Evolutionary conservation across 2,113 vertebrate species (phyloP).

Genomic region (Phyllostomus discolor): DNA sequence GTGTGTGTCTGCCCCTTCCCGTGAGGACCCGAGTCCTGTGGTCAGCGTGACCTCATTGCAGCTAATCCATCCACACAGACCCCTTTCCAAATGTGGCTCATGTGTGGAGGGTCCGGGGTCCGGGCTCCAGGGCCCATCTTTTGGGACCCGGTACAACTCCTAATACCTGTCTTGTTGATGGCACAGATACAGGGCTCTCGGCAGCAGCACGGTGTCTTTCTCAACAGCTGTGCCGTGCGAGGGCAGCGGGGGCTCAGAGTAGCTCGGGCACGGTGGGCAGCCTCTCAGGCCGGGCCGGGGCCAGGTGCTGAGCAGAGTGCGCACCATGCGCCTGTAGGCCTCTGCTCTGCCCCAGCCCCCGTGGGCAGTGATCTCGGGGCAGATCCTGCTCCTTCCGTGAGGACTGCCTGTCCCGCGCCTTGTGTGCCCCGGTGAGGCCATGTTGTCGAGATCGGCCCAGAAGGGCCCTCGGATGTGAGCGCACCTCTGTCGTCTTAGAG

Average conservation of each 20-base stretch:
- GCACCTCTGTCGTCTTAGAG: neutral
- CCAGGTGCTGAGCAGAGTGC: too few relatives aligned
- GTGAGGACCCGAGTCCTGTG: neutral
- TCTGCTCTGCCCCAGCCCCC: neutral
- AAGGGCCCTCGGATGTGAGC: too few relatives aligned
- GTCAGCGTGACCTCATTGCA: neutral
- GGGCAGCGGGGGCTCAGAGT: neutral
- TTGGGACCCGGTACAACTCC: neutral
- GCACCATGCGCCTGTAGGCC: too few relatives aligned
- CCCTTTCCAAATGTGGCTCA: neutral
- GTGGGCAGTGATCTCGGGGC: too few relatives aligned
- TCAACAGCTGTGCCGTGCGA: neutral
- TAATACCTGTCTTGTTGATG: neutral
- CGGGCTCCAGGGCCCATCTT: neutral
- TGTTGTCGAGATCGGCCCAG: too few relatives aligned
- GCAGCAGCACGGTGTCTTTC: neutral
- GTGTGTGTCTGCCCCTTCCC: neutral
- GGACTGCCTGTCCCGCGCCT: neutral
- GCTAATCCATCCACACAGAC: accelerated
- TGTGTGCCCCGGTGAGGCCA: neutral
- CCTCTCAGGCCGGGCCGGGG: too few relatives aligned
- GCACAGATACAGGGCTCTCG: neutral
- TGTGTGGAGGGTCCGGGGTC: neutral
- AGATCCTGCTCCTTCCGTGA: neutral
- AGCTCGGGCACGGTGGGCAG: too few relatives aligned